Evolutionary conservation across 2,113 vertebrate genomes (phyloP).

Genomic region (Centropus bengalensis): DNA sequence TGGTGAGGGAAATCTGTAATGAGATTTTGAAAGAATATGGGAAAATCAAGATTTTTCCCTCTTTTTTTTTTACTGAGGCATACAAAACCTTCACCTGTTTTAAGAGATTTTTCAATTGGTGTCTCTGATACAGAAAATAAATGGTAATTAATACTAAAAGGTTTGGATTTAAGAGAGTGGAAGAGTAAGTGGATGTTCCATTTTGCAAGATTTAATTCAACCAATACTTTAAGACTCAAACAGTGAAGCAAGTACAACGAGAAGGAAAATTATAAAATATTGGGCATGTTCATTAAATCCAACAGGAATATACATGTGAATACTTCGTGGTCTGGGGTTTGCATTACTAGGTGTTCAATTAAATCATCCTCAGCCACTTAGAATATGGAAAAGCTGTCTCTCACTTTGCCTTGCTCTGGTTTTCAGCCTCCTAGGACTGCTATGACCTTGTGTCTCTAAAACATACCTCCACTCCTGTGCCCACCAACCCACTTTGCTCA

Average conservation of each 20-base stretch:
- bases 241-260: background rate
- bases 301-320: background rate
- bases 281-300: background rate
- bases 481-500: background rate
- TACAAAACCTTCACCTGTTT: background rate
- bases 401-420: background rate
- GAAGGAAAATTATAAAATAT: background rate
- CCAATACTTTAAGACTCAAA: background rate
- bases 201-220: background rate
- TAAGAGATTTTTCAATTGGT: constrained; percentile 2
- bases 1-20: background rate
- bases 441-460: background rate
- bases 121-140: background rate
- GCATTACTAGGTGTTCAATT: background rate
- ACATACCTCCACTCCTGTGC: accelerated
- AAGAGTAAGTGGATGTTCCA: background rate
- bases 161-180: background rate
- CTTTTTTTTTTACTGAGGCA: background rate
- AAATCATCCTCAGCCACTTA: background rate
- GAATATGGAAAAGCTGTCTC: background rate
- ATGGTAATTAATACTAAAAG: background rate
- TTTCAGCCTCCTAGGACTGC: background rate
- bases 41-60: background rate
- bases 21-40: background rate
- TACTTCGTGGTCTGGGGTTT: background rate